A percentile compares a stretch with the other conserved stretches of the same genome.
phyloP scores from a whole-genome alignment of 2,113 vertebrate species.

The Mirza zaza region DNA sequence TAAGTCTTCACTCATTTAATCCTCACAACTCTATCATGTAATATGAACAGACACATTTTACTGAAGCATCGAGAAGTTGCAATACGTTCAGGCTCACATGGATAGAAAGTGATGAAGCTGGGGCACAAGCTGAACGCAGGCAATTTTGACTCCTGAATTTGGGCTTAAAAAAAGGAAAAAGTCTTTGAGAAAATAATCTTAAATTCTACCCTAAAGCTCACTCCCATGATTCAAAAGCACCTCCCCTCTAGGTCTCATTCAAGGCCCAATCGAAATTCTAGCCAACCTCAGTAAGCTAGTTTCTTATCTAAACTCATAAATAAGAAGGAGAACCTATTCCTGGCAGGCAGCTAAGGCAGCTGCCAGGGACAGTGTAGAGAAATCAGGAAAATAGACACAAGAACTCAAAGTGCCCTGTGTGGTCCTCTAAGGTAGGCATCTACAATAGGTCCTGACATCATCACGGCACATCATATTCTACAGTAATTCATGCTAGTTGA shows the following conservation, averaged over 20 bases:
- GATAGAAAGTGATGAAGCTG: not conserved
- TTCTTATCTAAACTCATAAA: not conserved
- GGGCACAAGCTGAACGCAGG: not conserved
- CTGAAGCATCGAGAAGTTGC: not conserved
- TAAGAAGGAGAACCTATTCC: not conserved
- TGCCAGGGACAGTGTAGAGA: not conserved
- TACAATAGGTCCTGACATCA: not conserved
- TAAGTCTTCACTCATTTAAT: not conserved
- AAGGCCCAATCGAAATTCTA: not conserved
- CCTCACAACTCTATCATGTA: not conserved
- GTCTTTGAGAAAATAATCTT: not conserved
- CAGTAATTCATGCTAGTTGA: not conserved
- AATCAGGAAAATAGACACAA: not conserved
- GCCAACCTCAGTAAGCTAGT: not conserved
- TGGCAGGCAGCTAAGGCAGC: not conserved
- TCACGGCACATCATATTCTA: fast-evolving
- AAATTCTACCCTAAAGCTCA: not conserved
- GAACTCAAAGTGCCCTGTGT: not conserved
- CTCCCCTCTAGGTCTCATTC: not conserved
- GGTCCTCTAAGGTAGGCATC: not conserved
- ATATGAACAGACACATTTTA: not conserved
- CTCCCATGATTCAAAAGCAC: not conserved
- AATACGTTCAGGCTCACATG: not conserved
- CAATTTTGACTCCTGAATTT: not conserved
- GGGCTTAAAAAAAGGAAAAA: not conserved